Percentiles rank a stretch among this genome's conserved stretches.
These are phyloP conservation scores for Phalacrocorax aristotelis DNA, from an alignment of 2,113 vertebrate species.

Conservation along the genomic window DNA sequence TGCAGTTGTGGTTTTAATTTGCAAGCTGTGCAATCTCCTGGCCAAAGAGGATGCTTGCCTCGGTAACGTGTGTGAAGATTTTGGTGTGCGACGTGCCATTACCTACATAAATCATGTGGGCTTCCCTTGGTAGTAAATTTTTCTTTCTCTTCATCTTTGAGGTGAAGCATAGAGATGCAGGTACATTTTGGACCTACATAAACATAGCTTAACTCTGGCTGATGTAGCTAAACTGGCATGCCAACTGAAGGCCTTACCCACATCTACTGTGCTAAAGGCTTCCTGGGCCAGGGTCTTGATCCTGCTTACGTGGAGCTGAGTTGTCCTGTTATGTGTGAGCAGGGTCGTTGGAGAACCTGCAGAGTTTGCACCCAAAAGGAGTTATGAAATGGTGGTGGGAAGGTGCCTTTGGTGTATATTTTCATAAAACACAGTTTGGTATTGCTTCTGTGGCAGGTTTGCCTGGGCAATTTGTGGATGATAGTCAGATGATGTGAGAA, in stretches of 20 bases:
- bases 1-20: not conserved
- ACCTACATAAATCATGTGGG: not conserved
- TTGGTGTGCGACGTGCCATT: not conserved
- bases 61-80: not conserved
- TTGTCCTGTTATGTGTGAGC: not conserved
- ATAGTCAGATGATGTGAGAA: not conserved
- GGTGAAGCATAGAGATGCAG: not conserved
- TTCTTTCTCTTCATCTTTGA: not conserved
- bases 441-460: not conserved
- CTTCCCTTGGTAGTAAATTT: not conserved
- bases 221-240: not conserved
- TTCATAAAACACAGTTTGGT: not conserved
- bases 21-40: not conserved
- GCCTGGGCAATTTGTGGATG: accelerated
- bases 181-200: not conserved
- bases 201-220: not conserved
- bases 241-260: not conserved
- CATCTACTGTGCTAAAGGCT: not conserved
- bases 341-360: not conserved
- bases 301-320: not conserved
- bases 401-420: not conserved
- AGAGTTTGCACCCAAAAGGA: not conserved
- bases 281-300: not conserved
- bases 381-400: accelerated
- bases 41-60: not conserved